Percentiles rank a stretch among this genome's conserved stretches.
These are phyloP conservation scores for Eublepharis macularius DNA, from an alignment of 2,113 vertebrate species.

Conservation along the genomic window DNA sequence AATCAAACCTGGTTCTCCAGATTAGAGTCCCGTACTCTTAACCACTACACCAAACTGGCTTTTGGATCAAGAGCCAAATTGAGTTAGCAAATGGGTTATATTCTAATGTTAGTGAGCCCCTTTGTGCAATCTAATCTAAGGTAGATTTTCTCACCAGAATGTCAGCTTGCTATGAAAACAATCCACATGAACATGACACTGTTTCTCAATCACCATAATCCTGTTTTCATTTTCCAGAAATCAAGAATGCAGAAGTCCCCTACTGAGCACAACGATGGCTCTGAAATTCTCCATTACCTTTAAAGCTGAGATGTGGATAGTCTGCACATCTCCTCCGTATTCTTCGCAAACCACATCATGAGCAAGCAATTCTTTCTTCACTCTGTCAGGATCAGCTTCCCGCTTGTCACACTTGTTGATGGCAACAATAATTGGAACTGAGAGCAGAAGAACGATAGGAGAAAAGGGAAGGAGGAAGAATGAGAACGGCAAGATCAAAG, in stretches of 20 bases:
- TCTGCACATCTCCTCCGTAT: slow-evolving; percentile 91
- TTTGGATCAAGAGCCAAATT: not conserved
- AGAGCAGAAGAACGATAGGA: not conserved
- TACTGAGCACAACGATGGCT: rapidly evolving
- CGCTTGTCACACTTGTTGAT: slow-evolving; percentile 96
- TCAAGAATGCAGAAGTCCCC: not conserved
- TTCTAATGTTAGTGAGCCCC: not conserved
- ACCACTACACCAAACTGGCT: too few relatives aligned
- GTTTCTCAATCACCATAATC: not conserved
- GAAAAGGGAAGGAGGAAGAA: not conserved
- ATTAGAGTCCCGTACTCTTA: too few relatives aligned
- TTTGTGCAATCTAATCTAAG: not conserved
- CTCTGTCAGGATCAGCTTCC: slow-evolving; percentile 84
- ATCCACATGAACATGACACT: not conserved
- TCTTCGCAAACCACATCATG: slow-evolving; percentile 92
- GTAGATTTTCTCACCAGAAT: not conserved
- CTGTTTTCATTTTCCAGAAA: slow-evolving; percentile 3
- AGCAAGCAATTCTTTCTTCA: slow-evolving; percentile 87
- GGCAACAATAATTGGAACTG: slow-evolving; percentile 92
- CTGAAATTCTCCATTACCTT: slow-evolving; percentile 74
- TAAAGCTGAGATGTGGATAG: slow-evolving; percentile 89
- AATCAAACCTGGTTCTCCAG: too few relatives aligned
- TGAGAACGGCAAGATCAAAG: not conserved
- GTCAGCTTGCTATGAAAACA: not conserved
- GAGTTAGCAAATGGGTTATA: not conserved